Evolutionary conservation across 2,888 invertebrate species (phyloP).

Genomic region (Boloria selene): DNA sequence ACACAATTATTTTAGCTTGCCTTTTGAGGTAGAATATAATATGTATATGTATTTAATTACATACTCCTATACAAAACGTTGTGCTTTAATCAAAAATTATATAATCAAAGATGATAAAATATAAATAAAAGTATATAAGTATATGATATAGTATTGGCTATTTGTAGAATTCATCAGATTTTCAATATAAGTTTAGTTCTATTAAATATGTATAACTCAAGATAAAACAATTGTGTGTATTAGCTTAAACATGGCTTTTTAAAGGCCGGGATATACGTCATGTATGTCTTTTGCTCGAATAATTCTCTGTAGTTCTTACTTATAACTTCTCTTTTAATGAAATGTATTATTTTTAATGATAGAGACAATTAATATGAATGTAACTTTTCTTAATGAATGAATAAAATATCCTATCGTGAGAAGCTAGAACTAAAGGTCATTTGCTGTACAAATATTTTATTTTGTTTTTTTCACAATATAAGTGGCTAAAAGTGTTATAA

Average conservation of each 20-base stretch:
- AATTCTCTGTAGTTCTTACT: background rate
- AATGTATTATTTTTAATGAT: background rate
- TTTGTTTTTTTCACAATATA: too few species aligned
- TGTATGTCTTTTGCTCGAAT: constrained; percentile 11
- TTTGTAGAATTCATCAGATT: background rate
- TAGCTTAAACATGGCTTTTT: constrained; percentile 29
- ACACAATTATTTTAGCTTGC: constrained; percentile 63
- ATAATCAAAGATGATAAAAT: background rate
- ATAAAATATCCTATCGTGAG: too few species aligned
- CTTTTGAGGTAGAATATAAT: constrained; percentile 22
- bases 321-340: constrained; percentile 1
- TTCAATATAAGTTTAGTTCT: background rate
- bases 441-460: too few species aligned
- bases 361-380: background rate
- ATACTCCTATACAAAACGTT: background rate
- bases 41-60: background rate
- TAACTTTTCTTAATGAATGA: too few species aligned
- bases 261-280: constrained; percentile 43
- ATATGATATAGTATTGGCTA: background rate
- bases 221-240: constrained; percentile 58
- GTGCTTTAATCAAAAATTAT: background rate
- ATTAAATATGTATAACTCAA: constrained; percentile 39
- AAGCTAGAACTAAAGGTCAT: too few species aligned
- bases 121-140: background rate
- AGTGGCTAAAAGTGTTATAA: too few species aligned